phyloP scores from a whole-genome alignment of 2,797 vertebrate genomes.

The Melanotaenia pygmaea region DNA sequence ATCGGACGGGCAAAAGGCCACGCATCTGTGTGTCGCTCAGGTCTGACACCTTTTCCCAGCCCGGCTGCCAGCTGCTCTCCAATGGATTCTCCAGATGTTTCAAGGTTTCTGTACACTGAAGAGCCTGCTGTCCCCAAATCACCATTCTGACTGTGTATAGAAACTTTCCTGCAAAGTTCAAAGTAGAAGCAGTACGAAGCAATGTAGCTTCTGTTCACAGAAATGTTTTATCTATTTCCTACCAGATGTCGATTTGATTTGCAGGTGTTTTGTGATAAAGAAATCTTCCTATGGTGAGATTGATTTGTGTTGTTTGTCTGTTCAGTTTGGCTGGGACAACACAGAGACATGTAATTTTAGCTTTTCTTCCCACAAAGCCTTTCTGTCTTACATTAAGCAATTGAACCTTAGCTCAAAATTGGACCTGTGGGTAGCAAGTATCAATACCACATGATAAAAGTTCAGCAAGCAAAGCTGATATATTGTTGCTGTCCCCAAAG shows the following conservation, averaged over 20 bases:
- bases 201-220: not conserved
- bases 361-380: slow-evolving; percentile 30
- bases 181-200: slow-evolving; percentile 13
- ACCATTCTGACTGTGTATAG: slow-evolving; percentile 51
- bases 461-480: slow-evolving; percentile 72
- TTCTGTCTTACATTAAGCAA: slow-evolving; percentile 52
- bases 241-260: slow-evolving; percentile 50
- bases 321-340: slow-evolving; percentile 35
- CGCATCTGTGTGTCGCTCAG: slow-evolving; percentile 79
- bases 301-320: slow-evolving; percentile 46
- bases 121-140: slow-evolving; percentile 52
- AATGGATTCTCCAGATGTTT: slow-evolving; percentile 80
- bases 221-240: slow-evolving; percentile 36
- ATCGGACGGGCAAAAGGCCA: slow-evolving; percentile 66
- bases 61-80: slow-evolving; percentile 70
- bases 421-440: slow-evolving; percentile 64
- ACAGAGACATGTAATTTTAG: slow-evolving; percentile 57
- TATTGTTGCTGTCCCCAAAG: slow-evolving; percentile 65
- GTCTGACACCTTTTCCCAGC: slow-evolving; percentile 70
- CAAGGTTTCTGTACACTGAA: slow-evolving; percentile 57
- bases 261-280: slow-evolving; percentile 51
- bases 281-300: slow-evolving; percentile 53
- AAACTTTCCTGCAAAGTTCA: slow-evolving; percentile 60
- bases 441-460: slow-evolving; percentile 73
- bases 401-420: slow-evolving; percentile 54